Conservation (phyloP, 2,113 vertebrate species). For the Isichthys henryi region DNA sequence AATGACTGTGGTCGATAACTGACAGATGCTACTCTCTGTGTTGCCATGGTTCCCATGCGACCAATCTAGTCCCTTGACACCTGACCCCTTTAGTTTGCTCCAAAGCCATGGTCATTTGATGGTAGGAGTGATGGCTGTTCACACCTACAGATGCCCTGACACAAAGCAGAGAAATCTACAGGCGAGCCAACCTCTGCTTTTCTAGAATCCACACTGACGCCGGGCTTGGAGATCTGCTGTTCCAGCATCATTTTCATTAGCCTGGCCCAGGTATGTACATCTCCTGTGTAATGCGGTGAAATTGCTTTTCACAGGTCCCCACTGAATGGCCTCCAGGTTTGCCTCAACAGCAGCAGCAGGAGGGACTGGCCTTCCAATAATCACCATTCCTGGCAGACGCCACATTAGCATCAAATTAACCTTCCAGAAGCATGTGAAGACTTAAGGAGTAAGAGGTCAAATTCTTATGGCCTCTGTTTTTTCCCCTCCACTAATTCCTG, state of each 20-base stretch:
- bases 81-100: constrained; percentile 25
- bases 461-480: constrained; percentile 15
- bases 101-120: not conserved
- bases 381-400: constrained; percentile 34
- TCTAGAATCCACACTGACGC: not conserved
- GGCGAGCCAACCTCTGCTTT: not conserved
- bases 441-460: constrained; percentile 28
- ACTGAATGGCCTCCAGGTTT: constrained; percentile 18
- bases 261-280: constrained; percentile 3
- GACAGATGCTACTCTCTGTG: constrained; percentile 32
- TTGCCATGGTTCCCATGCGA: constrained; percentile 36
- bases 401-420: constrained; percentile 54
- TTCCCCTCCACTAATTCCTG: constrained; percentile 15
- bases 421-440: constrained; percentile 33
- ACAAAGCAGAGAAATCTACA: not conserved
- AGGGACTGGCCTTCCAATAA: constrained; percentile 40
- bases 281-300: not conserved
- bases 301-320: constrained; percentile 21
- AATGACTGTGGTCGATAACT: constrained; percentile 32
- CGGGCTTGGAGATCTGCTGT: not conserved
- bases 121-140: not conserved
- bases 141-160: not conserved
- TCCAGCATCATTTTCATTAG: constrained; percentile 14
- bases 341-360: constrained; percentile 31
- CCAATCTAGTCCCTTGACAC: constrained; percentile 22